These are phyloP conservation scores for Oscheius sp. DNA, from an alignment of 2,888 invertebrate species.

Conservation along the genomic window DNA sequence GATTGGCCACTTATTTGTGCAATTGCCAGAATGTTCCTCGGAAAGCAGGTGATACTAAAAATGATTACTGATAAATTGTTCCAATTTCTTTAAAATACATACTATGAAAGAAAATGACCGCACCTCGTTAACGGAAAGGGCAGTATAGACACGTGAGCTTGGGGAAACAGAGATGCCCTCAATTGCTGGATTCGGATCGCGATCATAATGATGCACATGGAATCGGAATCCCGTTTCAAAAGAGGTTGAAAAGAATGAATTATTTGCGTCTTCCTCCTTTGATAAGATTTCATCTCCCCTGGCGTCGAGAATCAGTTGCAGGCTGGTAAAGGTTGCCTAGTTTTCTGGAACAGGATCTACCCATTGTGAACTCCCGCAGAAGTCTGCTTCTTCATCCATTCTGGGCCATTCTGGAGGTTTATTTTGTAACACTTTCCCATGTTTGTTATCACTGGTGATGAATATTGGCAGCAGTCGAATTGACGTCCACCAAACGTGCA, in stretches of 20 bases:
- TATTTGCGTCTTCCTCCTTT: conserved; percentile 40
- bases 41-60: conserved; percentile 59
- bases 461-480: conserved; percentile 66
- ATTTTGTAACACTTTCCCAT: conserved; percentile 68
- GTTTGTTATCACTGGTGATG: conserved; percentile 65
- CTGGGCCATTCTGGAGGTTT: conserved; percentile 46
- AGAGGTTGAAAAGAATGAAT: conserved; percentile 57
- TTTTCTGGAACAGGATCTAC: neutral
- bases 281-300: conserved; percentile 64
- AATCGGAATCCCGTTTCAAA: conserved; percentile 70
- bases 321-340: neutral
- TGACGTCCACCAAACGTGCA: conserved; percentile 66
- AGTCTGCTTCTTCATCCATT: conserved; percentile 64
- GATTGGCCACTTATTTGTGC: conserved; percentile 55
- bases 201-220: conserved; percentile 62
- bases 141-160: conserved; percentile 52
- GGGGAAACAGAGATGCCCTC: conserved; percentile 71
- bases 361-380: conserved; percentile 65
- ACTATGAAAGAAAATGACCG: too few relatives aligned
- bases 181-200: conserved; percentile 58
- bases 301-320: conserved; percentile 66
- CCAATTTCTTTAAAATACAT: too few relatives aligned
- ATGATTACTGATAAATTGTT: too few relatives aligned
- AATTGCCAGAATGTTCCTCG: conserved; percentile 57
- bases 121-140: conserved; percentile 46